Evolutionary conservation across 1,140 invertebrate species (phyloP), one percentile per base, ranked within the genome.

Genomic region (Bilobella aurantiaca): DNA sequence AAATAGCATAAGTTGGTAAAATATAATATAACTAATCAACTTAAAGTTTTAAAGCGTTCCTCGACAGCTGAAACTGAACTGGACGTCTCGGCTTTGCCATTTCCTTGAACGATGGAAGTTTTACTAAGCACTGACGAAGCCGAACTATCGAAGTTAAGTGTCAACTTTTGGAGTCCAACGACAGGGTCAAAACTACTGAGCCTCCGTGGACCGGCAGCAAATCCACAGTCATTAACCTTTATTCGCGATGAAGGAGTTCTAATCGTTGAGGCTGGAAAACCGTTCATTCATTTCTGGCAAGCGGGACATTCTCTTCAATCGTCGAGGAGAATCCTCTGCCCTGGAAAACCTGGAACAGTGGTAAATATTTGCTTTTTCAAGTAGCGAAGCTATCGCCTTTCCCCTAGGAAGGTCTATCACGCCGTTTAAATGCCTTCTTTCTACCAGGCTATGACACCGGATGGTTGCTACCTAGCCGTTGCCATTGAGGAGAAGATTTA

Each of bases 401-500:
- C 18, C 18, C 18, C 18, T 12, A 18, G 34, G 34, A 42, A 42
- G 18, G 8, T 8, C 8, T 42, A 12, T 42, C 8, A 12, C 8
- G 34, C 18, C 8, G 18, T 42, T 42, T 8, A 42, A 18, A 42
- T 42, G 14, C 49, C 25, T 23, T 53, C 5, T 23, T 53, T 53
- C 21, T 8, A 42, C 25, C 12, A 53, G 49, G 79, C 83, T 0
- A 78, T 87, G 0, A 85, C 86, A 18, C 83, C 84, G 0, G 83
- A 88, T 74, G 85, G 85, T 1, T 76, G 77, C 0, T 93, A 84
- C 73, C 83, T 89, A 37, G 82, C 86, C 1, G 88, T 86, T 12
- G 88, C 84, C 0, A 86, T 93, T 1, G 83, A 83, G 53, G 88
- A 91, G 70, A 90, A 88, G 74, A 79, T 96, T 23, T 88, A 89